Evolutionary conservation across 2,113 vertebrate genomes (phyloP).

Genomic region (Camarhynchus parvulus): DNA sequence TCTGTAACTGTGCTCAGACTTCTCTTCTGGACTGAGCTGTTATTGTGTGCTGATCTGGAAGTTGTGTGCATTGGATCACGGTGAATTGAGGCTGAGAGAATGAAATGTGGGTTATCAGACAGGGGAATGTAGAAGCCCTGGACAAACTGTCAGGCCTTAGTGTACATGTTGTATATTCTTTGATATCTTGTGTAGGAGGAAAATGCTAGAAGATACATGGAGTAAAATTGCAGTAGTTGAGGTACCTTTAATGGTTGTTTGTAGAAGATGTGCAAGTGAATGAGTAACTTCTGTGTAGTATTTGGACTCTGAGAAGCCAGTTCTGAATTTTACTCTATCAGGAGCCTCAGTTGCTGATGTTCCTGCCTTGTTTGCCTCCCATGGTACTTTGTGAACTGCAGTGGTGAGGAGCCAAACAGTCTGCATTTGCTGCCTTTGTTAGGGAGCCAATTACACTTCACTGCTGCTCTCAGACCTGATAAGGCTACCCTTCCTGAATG

Average conservation of each 20-base stretch:
- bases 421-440: neutral
- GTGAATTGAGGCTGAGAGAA: neutral
- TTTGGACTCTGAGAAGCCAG: neutral
- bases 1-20: neutral
- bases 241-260: neutral
- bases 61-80: neutral
- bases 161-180: neutral
- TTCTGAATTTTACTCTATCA: neutral
- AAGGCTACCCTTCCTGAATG: neutral
- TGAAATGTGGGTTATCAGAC: neutral
- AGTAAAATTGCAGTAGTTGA: neutral
- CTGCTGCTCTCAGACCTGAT: neutral
- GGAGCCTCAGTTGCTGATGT: neutral
- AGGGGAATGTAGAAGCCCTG: neutral
- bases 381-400: neutral
- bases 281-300: accelerated
- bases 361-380: neutral
- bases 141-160: neutral
- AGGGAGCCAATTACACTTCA: neutral
- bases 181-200: neutral
- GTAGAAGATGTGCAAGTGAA: neutral
- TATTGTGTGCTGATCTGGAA: neutral
- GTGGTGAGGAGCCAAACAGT: neutral
- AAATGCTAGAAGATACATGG: neutral
- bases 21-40: accelerated